Percentiles rank a stretch among this genome's conserved stretches.
These are phyloP conservation scores for Aegithalos caudatus DNA, from an alignment of 2,113 vertebrate genomes.

Conservation along the genomic window DNA sequence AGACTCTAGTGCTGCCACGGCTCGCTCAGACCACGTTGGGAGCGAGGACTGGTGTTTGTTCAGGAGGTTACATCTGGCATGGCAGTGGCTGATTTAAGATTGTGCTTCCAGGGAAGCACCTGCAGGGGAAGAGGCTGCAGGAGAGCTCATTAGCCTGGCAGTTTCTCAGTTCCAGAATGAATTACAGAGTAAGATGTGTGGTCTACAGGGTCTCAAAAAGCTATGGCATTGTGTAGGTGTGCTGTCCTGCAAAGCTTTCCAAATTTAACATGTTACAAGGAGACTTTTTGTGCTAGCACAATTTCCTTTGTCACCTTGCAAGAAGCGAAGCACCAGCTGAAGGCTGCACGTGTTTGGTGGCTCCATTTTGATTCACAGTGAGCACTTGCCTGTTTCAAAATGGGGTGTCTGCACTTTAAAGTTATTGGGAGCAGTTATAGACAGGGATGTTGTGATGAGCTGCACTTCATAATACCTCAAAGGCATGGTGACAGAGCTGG, in stretches of 20 bases:
- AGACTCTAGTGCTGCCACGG: not conserved
- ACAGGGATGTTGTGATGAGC: conserved; percentile 6
- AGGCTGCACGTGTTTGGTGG: conserved; percentile 31
- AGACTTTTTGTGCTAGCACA: conserved; percentile 45
- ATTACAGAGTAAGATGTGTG: conserved; percentile 41
- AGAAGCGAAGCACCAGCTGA: conserved; percentile 36
- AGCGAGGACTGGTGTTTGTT: not conserved
- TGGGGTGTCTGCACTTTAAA: conserved; percentile 33
- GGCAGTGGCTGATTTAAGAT: conserved; percentile 52
- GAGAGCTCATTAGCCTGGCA: conserved; percentile 70
- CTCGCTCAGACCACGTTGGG: not conserved
- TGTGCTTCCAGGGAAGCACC: conserved; percentile 44
- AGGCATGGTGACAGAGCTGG: conserved; percentile 34
- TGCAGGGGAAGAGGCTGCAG: conserved; percentile 64
- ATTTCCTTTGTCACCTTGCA: conserved; percentile 49
- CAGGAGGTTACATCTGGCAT: not conserved
- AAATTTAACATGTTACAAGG: conserved; percentile 14
- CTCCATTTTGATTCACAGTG: conserved; percentile 62
- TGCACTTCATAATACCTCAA: conserved; percentile 37
- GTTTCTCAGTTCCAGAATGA: conserved; percentile 31
- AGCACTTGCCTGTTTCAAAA: conserved; percentile 56
- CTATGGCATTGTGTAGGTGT: conserved; percentile 27
- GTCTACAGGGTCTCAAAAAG: conserved; percentile 41
- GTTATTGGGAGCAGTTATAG: conserved; percentile 46
- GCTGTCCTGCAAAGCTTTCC: conserved; percentile 47